These are phyloP conservation scores for Apocheima hispidaria DNA, from an alignment of 2,888 invertebrate genomes.

Conservation along the genomic window DNA sequence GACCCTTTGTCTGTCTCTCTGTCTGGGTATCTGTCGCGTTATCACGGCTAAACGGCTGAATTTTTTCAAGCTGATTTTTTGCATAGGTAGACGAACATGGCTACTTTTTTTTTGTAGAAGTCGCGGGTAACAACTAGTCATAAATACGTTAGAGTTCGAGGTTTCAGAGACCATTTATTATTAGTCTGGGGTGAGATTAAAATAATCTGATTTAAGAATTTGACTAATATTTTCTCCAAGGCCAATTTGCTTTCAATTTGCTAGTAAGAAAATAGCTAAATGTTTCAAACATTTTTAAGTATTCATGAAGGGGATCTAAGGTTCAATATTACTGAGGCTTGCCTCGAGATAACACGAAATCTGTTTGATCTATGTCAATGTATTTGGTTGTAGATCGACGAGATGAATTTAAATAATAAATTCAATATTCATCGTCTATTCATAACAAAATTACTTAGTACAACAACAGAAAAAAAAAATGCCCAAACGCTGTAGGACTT, in stretches of 20 bases:
- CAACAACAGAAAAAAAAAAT: too few relatives aligned
- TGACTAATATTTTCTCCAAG: constrained; percentile 4
- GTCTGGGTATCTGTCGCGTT: too few relatives aligned
- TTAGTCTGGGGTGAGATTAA: background rate
- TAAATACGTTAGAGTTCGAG: background rate
- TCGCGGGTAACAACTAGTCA: background rate
- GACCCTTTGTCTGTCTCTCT: too few relatives aligned
- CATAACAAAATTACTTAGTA: too few relatives aligned
- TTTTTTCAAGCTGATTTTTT: too few relatives aligned
- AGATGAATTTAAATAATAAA: background rate
- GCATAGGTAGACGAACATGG: background rate
- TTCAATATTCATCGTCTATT: too few relatives aligned
- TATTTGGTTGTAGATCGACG: background rate
- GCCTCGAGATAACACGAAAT: background rate
- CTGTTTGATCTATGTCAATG: background rate
- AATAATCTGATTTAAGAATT: background rate
- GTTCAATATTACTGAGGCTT: background rate
- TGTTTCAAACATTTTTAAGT: constrained; percentile 1
- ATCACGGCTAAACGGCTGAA: too few relatives aligned
- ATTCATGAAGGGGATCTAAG: background rate
- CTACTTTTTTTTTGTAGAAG: background rate
- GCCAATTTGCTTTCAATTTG: background rate
- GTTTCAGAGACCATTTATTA: background rate
- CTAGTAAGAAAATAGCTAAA: background rate
- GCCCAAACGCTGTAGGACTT: too few relatives aligned